These are phyloP conservation scores for Metopolophium dirhodum DNA, from an alignment of 1,140 invertebrate species.

Conservation along the genomic window DNA sequence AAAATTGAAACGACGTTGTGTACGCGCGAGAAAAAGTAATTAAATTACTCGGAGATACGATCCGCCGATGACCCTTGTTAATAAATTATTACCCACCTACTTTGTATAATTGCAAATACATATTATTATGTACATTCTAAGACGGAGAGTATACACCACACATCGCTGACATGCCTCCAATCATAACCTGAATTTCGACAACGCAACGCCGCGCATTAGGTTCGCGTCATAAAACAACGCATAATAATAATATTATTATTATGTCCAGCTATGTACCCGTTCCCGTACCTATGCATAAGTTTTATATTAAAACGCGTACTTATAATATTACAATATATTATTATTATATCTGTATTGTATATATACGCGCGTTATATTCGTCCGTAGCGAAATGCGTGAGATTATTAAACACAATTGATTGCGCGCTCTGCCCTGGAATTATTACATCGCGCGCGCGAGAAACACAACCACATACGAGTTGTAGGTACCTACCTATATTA, in stretches of 20 bases:
- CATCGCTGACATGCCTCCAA: background rate
- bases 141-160: background rate
- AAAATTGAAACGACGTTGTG: background rate
- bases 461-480: background rate
- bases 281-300: background rate
- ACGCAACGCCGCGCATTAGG: background rate
- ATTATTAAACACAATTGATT: slow-evolving; percentile 4
- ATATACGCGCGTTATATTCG: background rate
- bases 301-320: background rate
- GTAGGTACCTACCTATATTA: background rate
- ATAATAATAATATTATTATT: background rate
- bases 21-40: background rate
- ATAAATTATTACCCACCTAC: slow-evolving; percentile 1
- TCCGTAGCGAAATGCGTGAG: background rate
- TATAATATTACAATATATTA: background rate
- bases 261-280: background rate
- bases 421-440: background rate
- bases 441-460: background rate
- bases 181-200: slow-evolving; percentile 7
- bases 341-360: background rate
- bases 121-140: background rate
- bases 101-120: background rate
- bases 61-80: background rate
- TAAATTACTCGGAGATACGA: background rate
- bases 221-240: background rate